phyloP scores from a whole-genome alignment of 1,140 invertebrate genomes.

The Leguminivora glycinivorella region DNA sequence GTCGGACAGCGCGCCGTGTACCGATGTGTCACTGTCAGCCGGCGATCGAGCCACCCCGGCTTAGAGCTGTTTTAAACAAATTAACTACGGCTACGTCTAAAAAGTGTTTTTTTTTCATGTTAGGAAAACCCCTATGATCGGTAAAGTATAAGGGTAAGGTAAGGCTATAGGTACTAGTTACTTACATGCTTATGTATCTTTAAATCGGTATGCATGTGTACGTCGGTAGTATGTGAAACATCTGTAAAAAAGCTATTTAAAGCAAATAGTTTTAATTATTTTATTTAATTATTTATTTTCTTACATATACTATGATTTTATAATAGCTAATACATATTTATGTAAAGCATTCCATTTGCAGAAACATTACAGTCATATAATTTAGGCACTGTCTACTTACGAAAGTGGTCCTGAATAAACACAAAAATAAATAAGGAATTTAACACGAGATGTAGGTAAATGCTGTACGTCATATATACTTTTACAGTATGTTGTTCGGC shows the following conservation, averaged over 20 bases:
- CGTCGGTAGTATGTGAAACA: too few relatives aligned
- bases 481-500: conserved; percentile 41
- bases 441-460: neutral
- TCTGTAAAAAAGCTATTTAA: too few relatives aligned
- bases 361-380: too few relatives aligned
- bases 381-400: too few relatives aligned
- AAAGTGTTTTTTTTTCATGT: conserved; percentile 36
- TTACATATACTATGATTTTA: too few relatives aligned
- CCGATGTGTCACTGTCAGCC: conserved; percentile 78
- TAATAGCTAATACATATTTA: too few relatives aligned
- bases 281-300: too few relatives aligned
- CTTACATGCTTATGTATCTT: neutral
- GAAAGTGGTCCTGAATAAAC: neutral
- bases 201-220: too few relatives aligned
- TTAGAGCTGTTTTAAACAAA: conserved; percentile 73
- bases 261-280: too few relatives aligned
- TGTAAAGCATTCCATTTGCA: too few relatives aligned
- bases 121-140: conserved; percentile 20
- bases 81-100: conserved; percentile 54
- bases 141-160: neutral
- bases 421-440: neutral
- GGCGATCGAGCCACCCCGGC: conserved; percentile 59
- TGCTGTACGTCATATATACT: neutral
- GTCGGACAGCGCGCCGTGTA: conserved; percentile 73
- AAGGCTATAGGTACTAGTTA: neutral